Evolutionary conservation across 2,888 invertebrate genomes (phyloP).

Genomic region (Balanococcus diminutus): DNA sequence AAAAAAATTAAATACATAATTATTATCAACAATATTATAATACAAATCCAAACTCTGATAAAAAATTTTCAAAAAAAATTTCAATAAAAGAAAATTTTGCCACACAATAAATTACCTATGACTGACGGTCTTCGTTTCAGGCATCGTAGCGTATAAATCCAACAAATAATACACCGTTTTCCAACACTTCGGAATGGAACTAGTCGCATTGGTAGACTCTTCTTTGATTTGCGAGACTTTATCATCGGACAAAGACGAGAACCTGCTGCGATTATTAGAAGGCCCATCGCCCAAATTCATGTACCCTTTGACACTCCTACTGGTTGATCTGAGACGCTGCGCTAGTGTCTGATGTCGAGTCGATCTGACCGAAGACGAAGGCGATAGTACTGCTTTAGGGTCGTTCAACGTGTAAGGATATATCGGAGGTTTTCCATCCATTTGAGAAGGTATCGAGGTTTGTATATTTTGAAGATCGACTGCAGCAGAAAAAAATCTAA

Average conservation of each 20-base stretch:
- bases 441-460: neutral
- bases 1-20: neutral
- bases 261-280: slow-evolving; percentile 60
- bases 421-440: slow-evolving; percentile 46
- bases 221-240: slow-evolving; percentile 62
- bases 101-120: slow-evolving; percentile 67
- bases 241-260: slow-evolving; percentile 52
- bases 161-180: slow-evolving; percentile 90
- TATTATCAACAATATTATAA: no score
- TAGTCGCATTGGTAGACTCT: slow-evolving; percentile 54
- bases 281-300: slow-evolving; percentile 80
- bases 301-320: slow-evolving; percentile 84
- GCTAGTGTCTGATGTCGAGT: slow-evolving; percentile 82
- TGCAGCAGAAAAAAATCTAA: no score
- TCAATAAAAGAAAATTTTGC: no score
- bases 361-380: slow-evolving; percentile 66
- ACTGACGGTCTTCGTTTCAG: slow-evolving; percentile 90
- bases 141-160: slow-evolving; percentile 91
- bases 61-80: no score
- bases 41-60: no score
- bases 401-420: slow-evolving; percentile 57
- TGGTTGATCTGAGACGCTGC: slow-evolving; percentile 82
- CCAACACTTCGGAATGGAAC: slow-evolving; percentile 83
- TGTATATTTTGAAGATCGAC: slow-evolving; percentile 4
- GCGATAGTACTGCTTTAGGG: slow-evolving; percentile 63